Evolutionary conservation across 2,888 invertebrate genomes (phyloP).

Genomic region (Ptilodon capucinus): DNA sequence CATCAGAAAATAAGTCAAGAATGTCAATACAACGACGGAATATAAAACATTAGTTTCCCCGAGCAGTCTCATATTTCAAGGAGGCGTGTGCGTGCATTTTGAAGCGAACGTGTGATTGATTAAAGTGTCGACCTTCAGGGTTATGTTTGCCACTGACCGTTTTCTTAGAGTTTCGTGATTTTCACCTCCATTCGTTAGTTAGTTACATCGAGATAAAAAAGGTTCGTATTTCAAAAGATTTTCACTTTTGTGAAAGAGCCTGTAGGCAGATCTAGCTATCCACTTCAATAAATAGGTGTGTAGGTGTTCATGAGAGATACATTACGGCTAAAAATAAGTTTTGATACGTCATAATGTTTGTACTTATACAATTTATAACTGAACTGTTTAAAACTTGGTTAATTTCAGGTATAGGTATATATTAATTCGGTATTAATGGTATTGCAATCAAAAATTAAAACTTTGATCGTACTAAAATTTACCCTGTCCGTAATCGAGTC

Average conservation of each 20-base stretch:
- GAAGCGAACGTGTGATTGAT: slow-evolving; percentile 62
- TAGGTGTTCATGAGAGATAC: no score
- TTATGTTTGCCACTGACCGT: slow-evolving; percentile 35
- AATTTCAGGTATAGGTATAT: no score
- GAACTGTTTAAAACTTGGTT: no score
- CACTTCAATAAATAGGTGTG: no score
- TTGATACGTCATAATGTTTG: no score
- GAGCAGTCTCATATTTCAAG: slow-evolving; percentile 64
- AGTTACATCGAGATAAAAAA: background rate
- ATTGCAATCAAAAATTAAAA: no score
- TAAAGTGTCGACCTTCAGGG: slow-evolving; percentile 60
- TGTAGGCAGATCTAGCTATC: no score
- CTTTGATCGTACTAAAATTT: no score
- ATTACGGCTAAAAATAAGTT: no score
- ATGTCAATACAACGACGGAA: slow-evolving; percentile 71
- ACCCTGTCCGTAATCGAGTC: no score
- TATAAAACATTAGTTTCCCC: slow-evolving; percentile 69
- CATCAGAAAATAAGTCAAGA: slow-evolving; percentile 66
- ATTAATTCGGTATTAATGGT: no score
- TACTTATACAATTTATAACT: no score
- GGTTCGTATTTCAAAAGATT: background rate
- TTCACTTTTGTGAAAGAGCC: background rate
- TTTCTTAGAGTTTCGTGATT: background rate
- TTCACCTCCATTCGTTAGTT: background rate
- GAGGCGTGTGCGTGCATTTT: slow-evolving; percentile 63